Conservation (phyloP, 2,888 invertebrate genomes). For the Pegoplata infirma region DNA sequence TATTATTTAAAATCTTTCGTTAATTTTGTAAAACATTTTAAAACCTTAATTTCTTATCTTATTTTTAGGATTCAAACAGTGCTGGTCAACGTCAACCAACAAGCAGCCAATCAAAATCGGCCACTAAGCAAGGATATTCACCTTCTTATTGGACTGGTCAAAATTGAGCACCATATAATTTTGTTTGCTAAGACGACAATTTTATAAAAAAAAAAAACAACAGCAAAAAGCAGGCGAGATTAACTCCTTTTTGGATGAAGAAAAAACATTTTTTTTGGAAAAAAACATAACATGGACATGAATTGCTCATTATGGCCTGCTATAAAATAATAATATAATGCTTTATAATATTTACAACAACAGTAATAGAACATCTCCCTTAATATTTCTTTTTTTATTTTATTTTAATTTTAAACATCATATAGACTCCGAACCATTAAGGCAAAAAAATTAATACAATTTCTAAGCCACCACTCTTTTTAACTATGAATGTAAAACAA, state of each 20-base stretch:
- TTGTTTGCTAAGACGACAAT: conserved; percentile 53
- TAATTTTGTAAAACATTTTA: conserved; percentile 1
- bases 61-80: conserved; percentile 78
- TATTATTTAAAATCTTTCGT: background rate
- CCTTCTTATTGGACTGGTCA: conserved; percentile 78
- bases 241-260: conserved; percentile 30
- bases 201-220: conserved; percentile 18
- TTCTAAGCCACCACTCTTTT: conserved; percentile 1
- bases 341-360: conserved; percentile 48
- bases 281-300: conserved; percentile 26
- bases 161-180: conserved; percentile 69
- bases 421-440: conserved; percentile 38
- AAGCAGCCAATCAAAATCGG: conserved; percentile 78
- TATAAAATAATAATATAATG: conserved; percentile 42
- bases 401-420: conserved; percentile 15
- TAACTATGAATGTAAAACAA: conserved; percentile 15
- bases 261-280: conserved; percentile 28
- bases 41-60: conserved; percentile 10
- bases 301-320: conserved; percentile 45
- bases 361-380: conserved; percentile 26
- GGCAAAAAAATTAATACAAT: conserved; percentile 12
- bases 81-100: conserved; percentile 78
- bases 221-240: conserved; percentile 40
- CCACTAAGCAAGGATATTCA: conserved; percentile 77
- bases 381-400: background rate